These are phyloP conservation scores for Molossus molossus DNA, from an alignment of 2,797 vertebrate species.

Conservation along the genomic window DNA sequence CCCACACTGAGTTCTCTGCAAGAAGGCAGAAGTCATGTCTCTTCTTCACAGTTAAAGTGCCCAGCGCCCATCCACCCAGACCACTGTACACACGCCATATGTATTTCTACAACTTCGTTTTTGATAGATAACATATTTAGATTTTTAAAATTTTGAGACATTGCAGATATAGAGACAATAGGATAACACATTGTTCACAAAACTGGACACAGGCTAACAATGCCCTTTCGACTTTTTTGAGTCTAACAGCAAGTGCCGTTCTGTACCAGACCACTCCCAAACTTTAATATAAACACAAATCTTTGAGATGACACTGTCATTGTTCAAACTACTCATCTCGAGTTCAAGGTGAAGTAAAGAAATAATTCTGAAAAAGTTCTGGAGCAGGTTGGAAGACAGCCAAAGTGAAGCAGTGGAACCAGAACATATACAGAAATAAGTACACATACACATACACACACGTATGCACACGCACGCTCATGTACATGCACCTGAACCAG, in stretches of 20 bases:
- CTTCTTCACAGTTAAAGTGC: background rate
- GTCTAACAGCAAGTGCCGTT: background rate
- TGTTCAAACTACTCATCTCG: background rate
- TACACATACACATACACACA: background rate
- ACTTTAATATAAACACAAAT: background rate
- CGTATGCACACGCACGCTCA: background rate
- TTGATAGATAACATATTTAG: background rate
- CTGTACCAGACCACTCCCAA: background rate
- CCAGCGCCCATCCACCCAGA: background rate
- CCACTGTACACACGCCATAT: accelerated
- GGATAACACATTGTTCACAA: background rate
- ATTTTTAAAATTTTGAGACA: background rate
- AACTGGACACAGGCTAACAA: background rate
- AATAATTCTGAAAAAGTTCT: background rate
- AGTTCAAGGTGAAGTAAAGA: slow-evolving; percentile 26
- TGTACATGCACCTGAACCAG: background rate
- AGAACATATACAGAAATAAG: background rate
- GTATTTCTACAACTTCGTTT: background rate
- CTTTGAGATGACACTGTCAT: background rate
- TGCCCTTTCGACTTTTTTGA: background rate
- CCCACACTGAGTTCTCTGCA: background rate
- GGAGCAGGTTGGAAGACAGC: background rate
- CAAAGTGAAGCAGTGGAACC: background rate
- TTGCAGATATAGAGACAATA: slow-evolving; percentile 30
- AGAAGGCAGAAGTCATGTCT: background rate